phyloP scores from a whole-genome alignment of 37 sponge, comb jelly and placozoan species.

The Tethya wilhelma region DNA sequence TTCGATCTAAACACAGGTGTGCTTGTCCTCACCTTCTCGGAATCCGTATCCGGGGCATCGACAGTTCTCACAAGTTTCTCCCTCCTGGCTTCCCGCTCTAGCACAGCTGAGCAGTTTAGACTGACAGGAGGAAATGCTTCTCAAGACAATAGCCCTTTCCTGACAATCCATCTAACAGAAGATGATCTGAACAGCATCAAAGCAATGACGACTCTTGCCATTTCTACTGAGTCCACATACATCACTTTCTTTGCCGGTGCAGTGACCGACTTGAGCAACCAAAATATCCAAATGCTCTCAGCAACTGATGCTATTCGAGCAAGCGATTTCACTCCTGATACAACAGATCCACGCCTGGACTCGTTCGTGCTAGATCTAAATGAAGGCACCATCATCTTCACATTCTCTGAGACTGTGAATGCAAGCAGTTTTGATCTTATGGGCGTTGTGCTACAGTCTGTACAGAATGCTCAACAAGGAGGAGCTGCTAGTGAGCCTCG shows the following conservation, averaged over 20 bases:
- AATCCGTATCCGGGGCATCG: slow-evolving; percentile 57
- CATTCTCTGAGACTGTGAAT: slow-evolving; percentile 88
- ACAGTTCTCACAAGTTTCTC: slow-evolving; percentile 30
- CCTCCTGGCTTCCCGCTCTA: slow-evolving; percentile 35
- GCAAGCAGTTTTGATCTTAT: slow-evolving; percentile 56
- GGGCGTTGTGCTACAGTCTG: slow-evolving; percentile 50
- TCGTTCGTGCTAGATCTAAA: slow-evolving; percentile 73
- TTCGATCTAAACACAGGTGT: slow-evolving; percentile 82
- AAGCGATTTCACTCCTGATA: slow-evolving; percentile 46
- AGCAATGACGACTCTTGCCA: slow-evolving; percentile 48
- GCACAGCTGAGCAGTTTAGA: not conserved
- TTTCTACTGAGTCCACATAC: slow-evolving; percentile 59
- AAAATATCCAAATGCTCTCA: slow-evolving; percentile 44
- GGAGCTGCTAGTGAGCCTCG: not conserved
- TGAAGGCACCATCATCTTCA: slow-evolving; percentile 64
- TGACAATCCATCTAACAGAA: slow-evolving; percentile 52
- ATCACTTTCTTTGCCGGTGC: slow-evolving; percentile 49
- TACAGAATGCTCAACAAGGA: slow-evolving; percentile 29
- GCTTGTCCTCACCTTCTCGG: slow-evolving; percentile 65
- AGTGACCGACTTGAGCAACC: slow-evolving; percentile 66
- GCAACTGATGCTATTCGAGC: slow-evolving; percentile 52
- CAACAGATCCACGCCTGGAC: slow-evolving; percentile 46
- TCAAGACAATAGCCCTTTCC: slow-evolving; percentile 37
- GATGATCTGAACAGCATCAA: slow-evolving; percentile 74
- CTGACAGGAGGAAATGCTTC: slow-evolving; percentile 62